Evolutionary conservation across 2,888 invertebrate species (phyloP).

Genomic region (Dione vanillae): DNA sequence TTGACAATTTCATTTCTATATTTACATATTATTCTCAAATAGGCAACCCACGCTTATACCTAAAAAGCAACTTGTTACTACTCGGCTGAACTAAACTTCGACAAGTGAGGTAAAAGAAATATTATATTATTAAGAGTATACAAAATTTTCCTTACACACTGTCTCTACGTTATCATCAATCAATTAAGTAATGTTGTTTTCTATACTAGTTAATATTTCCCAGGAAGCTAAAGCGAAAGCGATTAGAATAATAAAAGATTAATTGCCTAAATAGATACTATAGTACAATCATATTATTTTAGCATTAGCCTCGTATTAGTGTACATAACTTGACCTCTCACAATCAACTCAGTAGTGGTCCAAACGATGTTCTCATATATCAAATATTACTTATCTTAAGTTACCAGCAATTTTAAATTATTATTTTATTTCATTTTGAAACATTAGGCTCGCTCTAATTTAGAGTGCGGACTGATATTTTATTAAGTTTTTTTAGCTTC

Average conservation of each 20-base stretch:
- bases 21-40: not conserved
- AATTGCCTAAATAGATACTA: not conserved
- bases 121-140: not conserved
- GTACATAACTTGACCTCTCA: conserved; percentile 19
- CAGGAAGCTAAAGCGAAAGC: not conserved
- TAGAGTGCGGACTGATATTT: too few species aligned
- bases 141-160: not conserved
- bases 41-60: not conserved
- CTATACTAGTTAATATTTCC: not conserved
- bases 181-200: not conserved
- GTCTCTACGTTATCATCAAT: not conserved
- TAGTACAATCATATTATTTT: not conserved
- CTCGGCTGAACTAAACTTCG: not conserved
- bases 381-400: not conserved
- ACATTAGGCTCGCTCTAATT: too few species aligned
- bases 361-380: not conserved
- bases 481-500: too few species aligned
- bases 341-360: conserved; percentile 6
- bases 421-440: too few species aligned
- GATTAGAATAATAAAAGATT: conserved; percentile 1
- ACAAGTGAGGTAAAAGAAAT: not conserved
- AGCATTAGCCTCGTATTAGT: not conserved
- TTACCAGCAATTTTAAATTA: not conserved
- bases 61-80: not conserved
- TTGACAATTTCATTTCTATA: not conserved